These are phyloP conservation scores for Caiman crocodilus DNA, from an alignment of 2,797 vertebrate genomes.

Conservation along the genomic window DNA sequence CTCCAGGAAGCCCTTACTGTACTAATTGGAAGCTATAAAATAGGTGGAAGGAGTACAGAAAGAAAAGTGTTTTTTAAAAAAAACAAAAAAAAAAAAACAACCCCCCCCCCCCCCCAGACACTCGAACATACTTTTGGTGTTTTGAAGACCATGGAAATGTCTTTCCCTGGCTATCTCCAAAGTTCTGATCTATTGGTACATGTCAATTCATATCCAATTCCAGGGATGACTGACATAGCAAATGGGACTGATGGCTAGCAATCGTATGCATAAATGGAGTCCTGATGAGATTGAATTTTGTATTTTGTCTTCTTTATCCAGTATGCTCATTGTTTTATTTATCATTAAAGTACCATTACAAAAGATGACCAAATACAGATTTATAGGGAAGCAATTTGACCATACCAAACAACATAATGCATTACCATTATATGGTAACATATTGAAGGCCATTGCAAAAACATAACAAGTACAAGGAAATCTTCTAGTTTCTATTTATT, in stretches of 20 bases:
- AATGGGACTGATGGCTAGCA: constrained; percentile 24
- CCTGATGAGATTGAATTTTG: neutral
- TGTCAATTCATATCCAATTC: neutral
- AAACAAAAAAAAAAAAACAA: neutral
- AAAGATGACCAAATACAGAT: accelerated
- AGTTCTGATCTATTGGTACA: neutral
- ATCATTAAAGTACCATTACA: neutral
- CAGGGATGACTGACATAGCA: neutral
- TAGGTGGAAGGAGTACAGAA: neutral
- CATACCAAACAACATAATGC: neutral
- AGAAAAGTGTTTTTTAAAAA: neutral
- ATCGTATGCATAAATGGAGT: neutral
- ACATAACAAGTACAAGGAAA: neutral
- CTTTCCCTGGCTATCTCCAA: neutral
- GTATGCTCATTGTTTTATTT: neutral
- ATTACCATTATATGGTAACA: neutral
- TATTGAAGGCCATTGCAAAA: neutral
- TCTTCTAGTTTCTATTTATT: neutral
- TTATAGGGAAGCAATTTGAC: neutral
- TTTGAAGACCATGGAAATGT: constrained; percentile 1
- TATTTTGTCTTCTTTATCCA: neutral
- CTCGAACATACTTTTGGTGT: constrained; percentile 9
- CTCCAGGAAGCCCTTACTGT: neutral
- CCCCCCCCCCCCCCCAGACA: too few species aligned
- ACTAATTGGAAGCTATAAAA: neutral